Conservation (phyloP, 2,888 invertebrate species). For the Drosophila borborema region DNA sequence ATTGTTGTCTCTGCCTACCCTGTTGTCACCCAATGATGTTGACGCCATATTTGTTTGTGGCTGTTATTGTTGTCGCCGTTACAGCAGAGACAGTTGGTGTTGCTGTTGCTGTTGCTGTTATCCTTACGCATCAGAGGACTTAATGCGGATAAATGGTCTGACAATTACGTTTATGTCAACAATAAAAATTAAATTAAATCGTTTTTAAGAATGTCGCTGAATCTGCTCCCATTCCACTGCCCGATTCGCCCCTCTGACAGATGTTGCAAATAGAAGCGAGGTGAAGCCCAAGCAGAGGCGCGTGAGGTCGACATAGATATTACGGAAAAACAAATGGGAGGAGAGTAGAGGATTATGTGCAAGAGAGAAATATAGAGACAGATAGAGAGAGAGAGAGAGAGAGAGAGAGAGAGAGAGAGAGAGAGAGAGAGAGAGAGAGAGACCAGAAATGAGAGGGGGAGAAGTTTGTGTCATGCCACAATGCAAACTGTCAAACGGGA, state of each 20-base stretch:
- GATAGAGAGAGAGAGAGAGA: conserved; percentile 47
- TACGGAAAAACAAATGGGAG: conserved; percentile 40
- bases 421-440: conserved; percentile 36
- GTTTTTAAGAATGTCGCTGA: conserved; percentile 68
- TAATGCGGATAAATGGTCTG: conserved; percentile 85
- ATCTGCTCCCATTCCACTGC: conserved; percentile 16
- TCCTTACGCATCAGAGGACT: conserved; percentile 76
- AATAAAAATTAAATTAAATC: conserved; percentile 81
- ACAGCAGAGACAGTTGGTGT: neutral
- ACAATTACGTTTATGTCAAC: conserved; percentile 83
- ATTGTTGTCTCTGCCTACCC: conserved; percentile 30
- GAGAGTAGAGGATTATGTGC: neutral
- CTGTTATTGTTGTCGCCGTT: conserved; percentile 50
- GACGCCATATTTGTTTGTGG: conserved; percentile 72
- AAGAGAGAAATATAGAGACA: conserved; percentile 34
- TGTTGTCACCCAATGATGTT: conserved; percentile 14
- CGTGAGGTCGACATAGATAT: conserved; percentile 15
- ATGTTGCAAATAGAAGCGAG: conserved; percentile 66
- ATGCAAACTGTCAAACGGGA: conserved; percentile 72
- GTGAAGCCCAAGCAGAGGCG: conserved; percentile 19
- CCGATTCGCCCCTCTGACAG: conserved; percentile 51
- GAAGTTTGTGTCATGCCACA: conserved; percentile 70
- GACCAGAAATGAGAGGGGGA: conserved; percentile 39
- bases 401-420: conserved; percentile 32
- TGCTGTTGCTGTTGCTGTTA: conserved; percentile 61